Base-by-base conservation (phyloP, 2,888 invertebrate genomes). In the Aleiodes testaceus region DNA sequence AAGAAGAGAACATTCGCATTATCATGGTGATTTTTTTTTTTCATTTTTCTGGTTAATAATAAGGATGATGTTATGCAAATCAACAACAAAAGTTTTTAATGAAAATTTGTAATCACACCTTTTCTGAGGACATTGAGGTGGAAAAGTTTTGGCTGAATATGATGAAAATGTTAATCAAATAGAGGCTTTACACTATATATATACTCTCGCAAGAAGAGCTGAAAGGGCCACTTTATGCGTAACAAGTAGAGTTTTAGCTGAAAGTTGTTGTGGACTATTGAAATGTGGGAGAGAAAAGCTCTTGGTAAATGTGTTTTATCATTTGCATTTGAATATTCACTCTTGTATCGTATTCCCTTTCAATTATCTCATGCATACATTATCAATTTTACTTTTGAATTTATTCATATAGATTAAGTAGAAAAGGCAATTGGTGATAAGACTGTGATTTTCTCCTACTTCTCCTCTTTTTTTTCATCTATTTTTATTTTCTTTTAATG, bases 71-170 rank as follows among this genome's bases (percentile, higher is more conserved):
- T 81, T 83, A 83, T 84, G 83, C 79, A 82, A 82, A 84, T 82
- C 72, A 71, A 70, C 72, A 65, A 49, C 30, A 64, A 81, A 84
- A 84, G 81, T 84, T 84, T 84, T 84, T 84, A 84, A 84, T 84
- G 84, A 84, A 84, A 84, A 84, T 84, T 82, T 82, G 84, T 84
- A 84, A 84, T 83, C 80, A 79, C 76, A 77, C 78, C 79, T 82
- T 81, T 83, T 79, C 77, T 73, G 76, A 78, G 74, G 77, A 77
- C 75, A 73, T 52, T 22, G 47, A 20, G 61, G 66, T n/a, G 55
- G 14, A 64, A 16, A 74, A 80, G 78, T 71, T 78, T 80, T 71
- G 20, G 75, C 55, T 44, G 66, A 75, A 75, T 77, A 79, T 78
- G 79, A 82, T 75, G 80, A 82, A 83, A 84, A 82, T 84, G 81